phyloP scores from a whole-genome alignment of 37 sponge, comb jelly and placozoan species.

The Amphimedon queenslandica region DNA sequence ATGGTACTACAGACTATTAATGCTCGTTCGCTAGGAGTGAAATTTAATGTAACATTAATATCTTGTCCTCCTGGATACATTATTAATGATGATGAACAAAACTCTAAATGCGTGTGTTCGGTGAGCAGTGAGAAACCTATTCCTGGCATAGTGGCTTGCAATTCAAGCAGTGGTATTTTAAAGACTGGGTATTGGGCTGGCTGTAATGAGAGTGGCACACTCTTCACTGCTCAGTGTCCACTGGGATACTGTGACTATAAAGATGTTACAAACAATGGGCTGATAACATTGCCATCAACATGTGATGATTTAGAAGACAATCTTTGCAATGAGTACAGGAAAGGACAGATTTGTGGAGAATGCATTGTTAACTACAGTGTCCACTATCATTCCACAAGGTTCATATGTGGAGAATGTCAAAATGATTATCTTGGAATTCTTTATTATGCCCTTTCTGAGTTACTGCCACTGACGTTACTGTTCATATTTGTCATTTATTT shows the following conservation, averaged over 20 bases:
- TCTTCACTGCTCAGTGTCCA: slow-evolving; percentile 29
- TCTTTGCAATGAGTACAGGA: slow-evolving; percentile 25
- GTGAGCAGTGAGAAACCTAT: not conserved
- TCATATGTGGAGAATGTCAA: not conserved
- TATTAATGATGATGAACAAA: not conserved
- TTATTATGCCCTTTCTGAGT: slow-evolving; percentile 42
- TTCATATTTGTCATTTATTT: slow-evolving; percentile 22
- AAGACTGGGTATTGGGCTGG: slow-evolving; percentile 50
- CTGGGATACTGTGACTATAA: slow-evolving; percentile 18
- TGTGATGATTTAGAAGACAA: slow-evolving; percentile 6
- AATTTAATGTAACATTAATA: not conserved
- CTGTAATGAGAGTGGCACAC: not conserved
- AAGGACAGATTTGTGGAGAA: slow-evolving; percentile 29
- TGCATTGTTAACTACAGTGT: slow-evolving; percentile 15
- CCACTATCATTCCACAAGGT: slow-evolving; percentile 37
- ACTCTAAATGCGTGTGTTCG: slow-evolving; percentile 18
- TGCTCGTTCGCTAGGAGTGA: not conserved
- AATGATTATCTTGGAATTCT: slow-evolving; percentile 12
- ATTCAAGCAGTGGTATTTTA: slow-evolving; percentile 3
- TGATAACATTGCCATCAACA: slow-evolving; percentile 3
- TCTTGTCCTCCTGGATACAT: slow-evolving; percentile 36
- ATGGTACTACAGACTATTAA: slow-evolving; percentile 2
- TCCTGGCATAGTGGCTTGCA: slow-evolving; percentile 15
- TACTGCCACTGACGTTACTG: slow-evolving; percentile 37
- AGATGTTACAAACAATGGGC: not conserved